Evolutionary conservation across 2,797 vertebrate species (phyloP), one percentile per base, ranked within the genome.

Genomic region (Phaenicophaeus curvirostris): DNA sequence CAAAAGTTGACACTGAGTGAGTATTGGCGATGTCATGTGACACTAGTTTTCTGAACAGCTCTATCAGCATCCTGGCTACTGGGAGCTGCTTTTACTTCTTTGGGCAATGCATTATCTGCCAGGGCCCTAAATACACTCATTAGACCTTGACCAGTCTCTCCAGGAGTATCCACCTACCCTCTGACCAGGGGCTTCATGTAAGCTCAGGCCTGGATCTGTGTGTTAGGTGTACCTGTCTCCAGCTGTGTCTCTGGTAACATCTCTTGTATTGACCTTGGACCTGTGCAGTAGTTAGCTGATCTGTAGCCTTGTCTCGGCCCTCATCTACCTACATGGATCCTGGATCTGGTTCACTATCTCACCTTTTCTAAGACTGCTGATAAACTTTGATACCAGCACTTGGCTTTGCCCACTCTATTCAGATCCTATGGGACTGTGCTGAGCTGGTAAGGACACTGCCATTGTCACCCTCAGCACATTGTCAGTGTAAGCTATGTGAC

Each of bases 161-260:
- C 44, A 51, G 30, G 6, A 1, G 5, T 74, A n/a, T 81, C 65
- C 18, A 39, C 31, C 16, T 31, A 24, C n/a, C 11, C 42, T 69
- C 16, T 71, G 28, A 46, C 33, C 21, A 53, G 21, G 24, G 33
- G 23, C 19, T 85, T 55, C 59, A 15, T 1, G 1, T 54, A 37
- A 69, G 12, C 31, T 75, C 25, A 31, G 17, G 7, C 50, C 55
- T 77, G 39, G 28, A 48, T 46, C 8, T 8, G 31, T 0, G 0
- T 63, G 15, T 63, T 80, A 80, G n/a, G 7, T 63, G 16, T 84
- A 33, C 15, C 6, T 41, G 9, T 71, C 59, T 80, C 37, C 83
- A 94, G 5, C 30, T 54, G 18, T 25, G 24, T 63, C 42, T 35
- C 55, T 62, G 66, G 31, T 72, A 54, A 11, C 48, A 25, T 53